Percentiles rank a stretch among this genome's conserved stretches.
Conservation (phyloP, 2,797 vertebrate species). For the Scolopax bukidnonensis region DNA sequence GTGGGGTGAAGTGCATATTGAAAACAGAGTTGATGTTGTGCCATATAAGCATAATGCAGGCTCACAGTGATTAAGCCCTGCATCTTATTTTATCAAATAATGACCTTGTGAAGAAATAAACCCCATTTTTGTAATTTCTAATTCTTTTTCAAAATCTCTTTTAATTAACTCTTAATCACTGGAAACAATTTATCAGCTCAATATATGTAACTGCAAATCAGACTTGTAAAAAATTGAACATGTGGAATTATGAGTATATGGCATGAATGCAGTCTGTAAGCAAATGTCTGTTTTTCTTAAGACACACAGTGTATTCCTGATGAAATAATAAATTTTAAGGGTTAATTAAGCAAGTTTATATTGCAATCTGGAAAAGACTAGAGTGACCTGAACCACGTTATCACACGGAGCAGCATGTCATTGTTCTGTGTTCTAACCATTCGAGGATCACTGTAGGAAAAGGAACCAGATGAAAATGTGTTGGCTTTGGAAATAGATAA, state of each 20-base stretch:
- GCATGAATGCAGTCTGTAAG: neutral
- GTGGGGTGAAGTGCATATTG: neutral
- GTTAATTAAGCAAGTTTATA: neutral
- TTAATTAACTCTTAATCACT: neutral
- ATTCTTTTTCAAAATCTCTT: neutral
- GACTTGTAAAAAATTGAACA: accelerated
- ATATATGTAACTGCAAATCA: neutral
- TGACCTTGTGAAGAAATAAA: neutral
- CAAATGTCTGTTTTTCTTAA: neutral
- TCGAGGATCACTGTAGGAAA: neutral
- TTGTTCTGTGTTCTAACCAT: neutral
- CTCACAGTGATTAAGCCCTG: neutral
- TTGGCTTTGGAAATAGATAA: neutral
- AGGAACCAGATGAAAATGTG: accelerated
- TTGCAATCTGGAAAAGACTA: neutral
- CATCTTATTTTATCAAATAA: neutral
- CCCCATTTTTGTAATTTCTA: neutral
- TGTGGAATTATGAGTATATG: accelerated
- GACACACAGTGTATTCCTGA: neutral
- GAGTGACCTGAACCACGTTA: neutral
- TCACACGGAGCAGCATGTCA: neutral
- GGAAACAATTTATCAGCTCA: neutral
- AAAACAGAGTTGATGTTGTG: neutral
- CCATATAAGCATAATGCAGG: neutral
- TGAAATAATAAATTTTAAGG: neutral